Evolutionary conservation across 2,797 vertebrate species (phyloP).

Genomic region (Australoheros facetus): DNA sequence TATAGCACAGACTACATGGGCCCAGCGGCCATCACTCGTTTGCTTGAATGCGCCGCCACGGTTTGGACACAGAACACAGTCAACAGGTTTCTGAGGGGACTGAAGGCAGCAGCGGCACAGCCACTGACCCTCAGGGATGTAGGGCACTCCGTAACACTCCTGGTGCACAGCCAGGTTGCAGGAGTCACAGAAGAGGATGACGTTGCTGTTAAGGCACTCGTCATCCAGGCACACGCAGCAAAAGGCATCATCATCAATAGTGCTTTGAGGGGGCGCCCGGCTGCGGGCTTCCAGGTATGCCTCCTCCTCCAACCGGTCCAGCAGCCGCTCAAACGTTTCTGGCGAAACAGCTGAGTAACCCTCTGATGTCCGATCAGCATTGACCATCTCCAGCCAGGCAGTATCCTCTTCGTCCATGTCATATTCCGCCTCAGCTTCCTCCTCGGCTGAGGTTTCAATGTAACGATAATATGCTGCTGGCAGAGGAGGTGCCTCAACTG

Average conservation of each 20-base stretch:
- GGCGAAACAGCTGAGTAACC: conserved; percentile 82
- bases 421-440: conserved; percentile 91
- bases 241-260: conserved; percentile 94
- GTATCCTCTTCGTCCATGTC: conserved; percentile 98
- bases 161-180: conserved; percentile 98
- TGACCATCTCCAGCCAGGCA: conserved; percentile 95
- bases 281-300: conserved; percentile 90
- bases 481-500: conserved; percentile 83
- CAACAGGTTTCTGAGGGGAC: conserved; percentile 88
- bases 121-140: conserved; percentile 98
- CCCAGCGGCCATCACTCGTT: conserved; percentile 95
- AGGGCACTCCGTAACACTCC: conserved; percentile 98
- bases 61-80: conserved; percentile 96
- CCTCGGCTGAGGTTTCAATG: conserved; percentile 88
- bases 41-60: conserved; percentile 98
- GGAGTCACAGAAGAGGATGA: conserved; percentile 97
- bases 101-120: conserved; percentile 97
- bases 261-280: conserved; percentile 86
- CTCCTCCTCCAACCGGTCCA: conserved; percentile 94
- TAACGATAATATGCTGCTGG: conserved; percentile 91
- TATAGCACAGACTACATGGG: conserved; percentile 96
- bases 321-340: conserved; percentile 91
- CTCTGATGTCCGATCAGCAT: conserved; percentile 83
- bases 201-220: conserved; percentile 98
- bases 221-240: conserved; percentile 98